Conservation (phyloP, 2,888 invertebrate species). For the Punctoribates punctum region DNA sequence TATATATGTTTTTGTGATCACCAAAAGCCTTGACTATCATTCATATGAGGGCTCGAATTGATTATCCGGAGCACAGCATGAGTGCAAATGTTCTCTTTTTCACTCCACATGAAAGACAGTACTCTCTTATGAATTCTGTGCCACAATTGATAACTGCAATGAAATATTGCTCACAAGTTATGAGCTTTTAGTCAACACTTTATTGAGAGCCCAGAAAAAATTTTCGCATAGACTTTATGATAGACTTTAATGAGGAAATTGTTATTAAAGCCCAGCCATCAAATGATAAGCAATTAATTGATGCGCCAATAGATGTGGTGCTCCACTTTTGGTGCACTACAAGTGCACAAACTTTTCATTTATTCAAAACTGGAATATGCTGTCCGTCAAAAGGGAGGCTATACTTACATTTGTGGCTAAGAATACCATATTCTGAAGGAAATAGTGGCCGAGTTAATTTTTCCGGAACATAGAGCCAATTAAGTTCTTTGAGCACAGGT, state of each 20-base stretch:
- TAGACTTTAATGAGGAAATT: conserved; percentile 27
- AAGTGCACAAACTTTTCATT: background rate
- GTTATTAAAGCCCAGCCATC: background rate
- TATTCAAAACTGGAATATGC: background rate
- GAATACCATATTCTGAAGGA: too few species aligned
- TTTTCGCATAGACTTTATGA: background rate
- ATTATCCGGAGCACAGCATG: conserved; percentile 21
- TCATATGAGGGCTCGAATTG: conserved; percentile 5
- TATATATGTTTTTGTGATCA: background rate
- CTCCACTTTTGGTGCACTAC: background rate
- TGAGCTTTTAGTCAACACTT: background rate
- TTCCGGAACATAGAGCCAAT: too few species aligned
- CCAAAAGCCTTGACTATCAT: conserved; percentile 20
- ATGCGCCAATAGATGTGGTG: conserved; percentile 16
- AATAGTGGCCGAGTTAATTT: too few species aligned
- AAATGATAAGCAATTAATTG: conserved; percentile 23
- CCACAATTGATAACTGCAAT: conserved; percentile 4
- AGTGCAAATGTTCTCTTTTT: conserved; percentile 7
- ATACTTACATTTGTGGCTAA: too few species aligned
- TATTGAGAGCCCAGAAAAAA: conserved; percentile 5
- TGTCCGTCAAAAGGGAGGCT: too few species aligned
- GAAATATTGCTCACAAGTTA: conserved; percentile 21
- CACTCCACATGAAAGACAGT: background rate
- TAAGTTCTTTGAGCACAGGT: too few species aligned
- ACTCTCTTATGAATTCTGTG: background rate